Base-by-base conservation (phyloP, 1,140 invertebrate species). In the Cheumatopsyche charites region DNA sequence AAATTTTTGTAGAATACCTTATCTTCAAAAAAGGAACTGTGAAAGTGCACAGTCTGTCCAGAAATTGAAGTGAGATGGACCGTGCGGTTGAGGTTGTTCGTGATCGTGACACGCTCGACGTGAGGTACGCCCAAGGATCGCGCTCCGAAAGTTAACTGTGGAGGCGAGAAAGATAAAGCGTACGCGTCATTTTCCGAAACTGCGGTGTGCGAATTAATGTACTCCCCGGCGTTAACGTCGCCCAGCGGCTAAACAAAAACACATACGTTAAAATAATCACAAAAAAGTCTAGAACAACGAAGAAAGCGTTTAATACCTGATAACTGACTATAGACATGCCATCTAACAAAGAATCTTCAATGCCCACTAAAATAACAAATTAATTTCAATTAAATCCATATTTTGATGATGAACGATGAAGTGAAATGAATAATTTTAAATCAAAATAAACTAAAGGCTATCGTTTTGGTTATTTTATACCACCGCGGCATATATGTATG, bases 21-120 rank as follows among this genome's bases (percentile, higher is more conserved):
- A 79, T 94, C 90, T 82, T 94, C 90, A 86, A 95, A 95, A 87
- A 95, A 96, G 75, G 94, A 95, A 81, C 94, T 94, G 83, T 95
- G 93, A 86, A 96, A 96, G 84, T 94, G 91, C 70, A 90, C 88
- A 69, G 91, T 95, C 80, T 89, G 93, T 75, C 94, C 94, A 58
- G 93, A 94, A 81, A 96, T 94, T 55, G 93, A 93, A 79, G 91
- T 89, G 78, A 96, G 86, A 81, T 94, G 91, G 78, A 96, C 88
- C 76, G 88, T 94, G 61, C 80, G 82, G 76, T 87, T 87, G 73
- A 85, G 85, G 62, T 80, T 82, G 77, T 87, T 87, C 73, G 85
- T 85, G 12, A 76, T 25, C 15, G 58, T 68, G 15, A 76, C 75
- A 4, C 73, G 61, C 65, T 76, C 73, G 17, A 66, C 58, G 49